Base-by-base conservation (phyloP, 2,888 invertebrate species). In the Lasiommata megera region DNA sequence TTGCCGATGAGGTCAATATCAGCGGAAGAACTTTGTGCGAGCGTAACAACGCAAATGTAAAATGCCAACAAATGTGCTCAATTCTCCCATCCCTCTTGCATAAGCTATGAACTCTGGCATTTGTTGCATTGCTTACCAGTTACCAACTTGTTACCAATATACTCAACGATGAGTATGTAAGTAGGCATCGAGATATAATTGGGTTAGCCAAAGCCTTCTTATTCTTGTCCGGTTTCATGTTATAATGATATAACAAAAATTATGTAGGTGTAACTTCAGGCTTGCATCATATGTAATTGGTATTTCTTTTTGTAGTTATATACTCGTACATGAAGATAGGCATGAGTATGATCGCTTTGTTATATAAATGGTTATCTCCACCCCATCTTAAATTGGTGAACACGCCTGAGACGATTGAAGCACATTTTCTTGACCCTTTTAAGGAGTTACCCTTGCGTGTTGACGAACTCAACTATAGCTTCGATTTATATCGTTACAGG, bases 1-100 rank as follows among this genome's bases (percentile, higher is more conserved):
- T 23, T 23, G 5, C 18, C 7, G 9, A 74, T 71, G 73, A 76
- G 84, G 85, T 82, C 85, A 85, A 79, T 85, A 83, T 79, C 80
- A 81, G 80, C 80, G 80, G 81, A 83, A 77, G 81, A 76, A 68
- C 62, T 62, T 61, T 59, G 41, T 29, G 43, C 46, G 60, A 55
- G 63, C 50, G 64, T 84, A 84, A 85, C 84, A 84, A 75, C 70
- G 69, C 71, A 69, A 72, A 44, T 79, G 76, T 70, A 73, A 82
- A 81, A 79, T 84, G 79, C 82, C 80, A 82, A 80, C 77, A 80
- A 75, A 61, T 62, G 64, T 64, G 56, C 63, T 56, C 62, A 64
- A 65, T 65, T 62, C 23, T 29, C 38, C 38, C 34, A 51, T n/a
- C 9, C n/a, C 29, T 17, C 50, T 57, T 66, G 62, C 55, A 63